phyloP scores from a whole-genome alignment of 1,140 invertebrate genomes.

The Portunus trituberculatus region DNA sequence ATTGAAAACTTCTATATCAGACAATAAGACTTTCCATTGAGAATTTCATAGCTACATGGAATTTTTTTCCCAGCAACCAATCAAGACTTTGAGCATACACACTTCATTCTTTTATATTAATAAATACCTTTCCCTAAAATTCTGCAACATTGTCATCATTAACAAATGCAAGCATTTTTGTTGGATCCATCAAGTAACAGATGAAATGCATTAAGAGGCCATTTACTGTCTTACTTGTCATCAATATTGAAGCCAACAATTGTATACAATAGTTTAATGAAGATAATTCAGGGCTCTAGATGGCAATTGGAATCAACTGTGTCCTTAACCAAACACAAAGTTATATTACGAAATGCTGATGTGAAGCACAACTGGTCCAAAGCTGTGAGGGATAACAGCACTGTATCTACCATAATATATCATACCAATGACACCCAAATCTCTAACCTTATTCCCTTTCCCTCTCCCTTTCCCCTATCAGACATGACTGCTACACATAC shows the following conservation, averaged over 20 bases:
- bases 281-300: not conserved
- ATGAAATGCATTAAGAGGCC: no score
- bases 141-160: no score
- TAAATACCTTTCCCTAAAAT: no score
- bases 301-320: not conserved
- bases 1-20: not conserved
- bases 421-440: not conserved
- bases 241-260: not conserved
- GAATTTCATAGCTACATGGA: no score
- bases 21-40: not conserved
- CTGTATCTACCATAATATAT: not conserved
- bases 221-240: not conserved
- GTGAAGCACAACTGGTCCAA: constrained; percentile 5
- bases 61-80: no score
- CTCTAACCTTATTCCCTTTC: not conserved
- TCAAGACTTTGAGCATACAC: no score
- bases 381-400: not conserved
- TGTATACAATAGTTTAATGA: not conserved
- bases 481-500: not conserved
- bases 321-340: not conserved
- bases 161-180: no score
- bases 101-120: no score
- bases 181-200: no score
- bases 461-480: not conserved
- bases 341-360: not conserved